Conservation (phyloP, 2,113 vertebrate species). For the Lamprologus sp. region DNA sequence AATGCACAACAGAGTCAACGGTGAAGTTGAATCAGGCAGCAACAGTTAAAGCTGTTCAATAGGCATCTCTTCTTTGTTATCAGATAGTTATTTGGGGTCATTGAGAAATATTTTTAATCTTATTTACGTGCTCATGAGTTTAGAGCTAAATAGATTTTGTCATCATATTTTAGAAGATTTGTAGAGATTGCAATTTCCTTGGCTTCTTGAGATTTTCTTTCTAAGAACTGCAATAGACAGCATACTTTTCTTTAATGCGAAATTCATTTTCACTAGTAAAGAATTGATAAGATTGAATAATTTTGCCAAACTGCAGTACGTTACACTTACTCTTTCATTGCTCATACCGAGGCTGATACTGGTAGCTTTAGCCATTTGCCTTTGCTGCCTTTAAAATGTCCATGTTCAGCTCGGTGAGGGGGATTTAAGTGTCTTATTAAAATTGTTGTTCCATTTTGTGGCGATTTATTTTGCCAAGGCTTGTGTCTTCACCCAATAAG, state of each 20-base stretch:
- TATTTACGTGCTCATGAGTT: not conserved
- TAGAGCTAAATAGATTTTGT: not conserved
- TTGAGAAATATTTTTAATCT: not conserved
- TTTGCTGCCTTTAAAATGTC: not conserved
- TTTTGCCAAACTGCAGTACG: not conserved
- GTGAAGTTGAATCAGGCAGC: not conserved
- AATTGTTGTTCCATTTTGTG: not conserved
- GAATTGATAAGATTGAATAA: not conserved
- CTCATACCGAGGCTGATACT: not conserved
- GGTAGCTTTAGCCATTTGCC: not conserved
- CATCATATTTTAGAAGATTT: not conserved
- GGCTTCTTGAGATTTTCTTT: not conserved
- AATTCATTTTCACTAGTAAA: not conserved
- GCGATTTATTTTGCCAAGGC: not conserved
- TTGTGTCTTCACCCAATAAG: not conserved
- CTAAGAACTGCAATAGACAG: not conserved
- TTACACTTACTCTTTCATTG: not conserved
- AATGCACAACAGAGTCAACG: not conserved
- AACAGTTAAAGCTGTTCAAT: not conserved
- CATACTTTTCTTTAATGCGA: not conserved
- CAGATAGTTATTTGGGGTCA: not conserved
- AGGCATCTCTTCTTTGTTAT: not conserved
- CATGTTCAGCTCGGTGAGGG: not conserved
- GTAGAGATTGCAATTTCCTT: not conserved
- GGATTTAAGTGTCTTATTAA: not conserved